phyloP scores from a whole-genome alignment of 2,888 invertebrate genomes.

The Drosophila histrio region DNA sequence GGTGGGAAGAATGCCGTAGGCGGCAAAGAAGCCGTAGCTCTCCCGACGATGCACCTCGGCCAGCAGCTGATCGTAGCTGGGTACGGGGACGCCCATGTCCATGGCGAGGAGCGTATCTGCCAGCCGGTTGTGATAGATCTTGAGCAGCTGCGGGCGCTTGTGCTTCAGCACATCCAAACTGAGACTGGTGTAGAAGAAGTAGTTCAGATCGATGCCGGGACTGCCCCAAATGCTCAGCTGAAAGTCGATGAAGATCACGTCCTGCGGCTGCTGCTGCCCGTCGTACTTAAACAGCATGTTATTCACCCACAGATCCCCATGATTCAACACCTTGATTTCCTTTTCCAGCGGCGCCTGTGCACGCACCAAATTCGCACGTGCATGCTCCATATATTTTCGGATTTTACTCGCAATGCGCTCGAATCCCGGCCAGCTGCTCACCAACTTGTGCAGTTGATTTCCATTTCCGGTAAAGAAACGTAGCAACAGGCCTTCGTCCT shows the following conservation, averaged over 20 bases:
- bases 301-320: slow-evolving; percentile 86
- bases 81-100: slow-evolving; percentile 57
- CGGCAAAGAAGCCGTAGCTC: slow-evolving; percentile 78
- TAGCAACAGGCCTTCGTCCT: slow-evolving; percentile 59
- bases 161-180: slow-evolving; percentile 70
- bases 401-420: slow-evolving; percentile 83
- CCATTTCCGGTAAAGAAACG: slow-evolving; percentile 62
- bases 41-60: slow-evolving; percentile 71
- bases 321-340: slow-evolving; percentile 84
- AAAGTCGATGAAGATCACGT: slow-evolving; percentile 80
- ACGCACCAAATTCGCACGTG: slow-evolving; percentile 61
- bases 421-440: slow-evolving; percentile 83
- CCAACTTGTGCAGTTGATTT: slow-evolving; percentile 70
- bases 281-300: slow-evolving; percentile 85
- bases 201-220: slow-evolving; percentile 83
- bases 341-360: slow-evolving; percentile 63
- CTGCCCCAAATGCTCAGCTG: slow-evolving; percentile 81
- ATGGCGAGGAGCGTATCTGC: slow-evolving; percentile 58
- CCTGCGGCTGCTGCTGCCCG: slow-evolving; percentile 26
- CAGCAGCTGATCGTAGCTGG: slow-evolving; percentile 70
- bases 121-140: slow-evolving; percentile 72
- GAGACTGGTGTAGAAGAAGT: slow-evolving; percentile 82
- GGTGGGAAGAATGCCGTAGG: slow-evolving; percentile 72
- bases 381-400: slow-evolving; percentile 55
- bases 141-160: slow-evolving; percentile 72